Evolutionary conservation across 1,140 invertebrate genomes (phyloP), one percentile per base, ranked within the genome.

Genomic region (Zaprionus africanus): DNA sequence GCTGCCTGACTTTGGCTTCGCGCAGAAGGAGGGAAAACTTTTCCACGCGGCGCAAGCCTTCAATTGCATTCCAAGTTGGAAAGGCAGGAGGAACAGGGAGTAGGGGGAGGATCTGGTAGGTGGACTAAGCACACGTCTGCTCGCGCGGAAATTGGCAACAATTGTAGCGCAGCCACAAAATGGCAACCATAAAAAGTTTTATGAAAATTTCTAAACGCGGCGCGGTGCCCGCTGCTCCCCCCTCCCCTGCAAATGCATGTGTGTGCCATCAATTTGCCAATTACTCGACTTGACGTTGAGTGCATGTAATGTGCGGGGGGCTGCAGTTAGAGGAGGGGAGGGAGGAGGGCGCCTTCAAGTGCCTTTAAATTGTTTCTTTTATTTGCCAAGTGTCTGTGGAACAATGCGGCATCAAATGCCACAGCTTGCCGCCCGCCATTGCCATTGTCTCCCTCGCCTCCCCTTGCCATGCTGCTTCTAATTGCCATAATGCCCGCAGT

Each of bases 111-210:
- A n/a, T n/a, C n/a, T 12, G 28, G 26, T 17, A 7, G 15, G 1
- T 38, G 36, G 34, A 15, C 69, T 72, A 49, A 54, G 54, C 79
- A 75, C 80, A 80, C 69, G 69, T 78, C 54, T 53, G 49, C n/a
- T 60, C 31, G 41, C 19, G 59, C 64, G 70, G 61, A 88, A 84
- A 88, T 88, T 84, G 85, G 85, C 85, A 73, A 84, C 84, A 88
- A 88, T 88, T 88, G 84, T 81, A 76, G 75, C 69, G 61, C 12
- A 9, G 51, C 82, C 84, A 64, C 77, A 78, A 76, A 88, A 87
- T 87, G 84, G 74, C 81, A 78, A 53, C 69, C 76, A 90, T 90
- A 85, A 90, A 90, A 90, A 90, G 78, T 87, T 90, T 68, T 88
- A 88, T 88, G 81, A 84, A 88, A 88, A 90, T 84, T 80, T 84